These are phyloP conservation scores for Porites lutea DNA, from an alignment of 64 coral and sea anemone genomes.

Conservation along the genomic window DNA sequence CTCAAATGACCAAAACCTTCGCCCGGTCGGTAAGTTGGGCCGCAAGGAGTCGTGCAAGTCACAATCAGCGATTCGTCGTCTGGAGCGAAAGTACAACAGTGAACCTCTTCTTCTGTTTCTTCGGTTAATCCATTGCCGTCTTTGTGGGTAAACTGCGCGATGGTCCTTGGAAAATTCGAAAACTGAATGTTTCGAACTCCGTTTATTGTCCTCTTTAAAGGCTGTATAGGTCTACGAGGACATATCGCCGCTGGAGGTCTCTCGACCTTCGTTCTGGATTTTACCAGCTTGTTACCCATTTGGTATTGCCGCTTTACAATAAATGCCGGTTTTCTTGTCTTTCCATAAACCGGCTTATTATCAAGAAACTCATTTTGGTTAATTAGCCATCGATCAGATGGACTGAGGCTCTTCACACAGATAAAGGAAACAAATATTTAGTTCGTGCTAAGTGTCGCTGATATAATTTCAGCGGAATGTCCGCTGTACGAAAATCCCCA, in stretches of 20 bases:
- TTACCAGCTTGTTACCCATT: slow-evolving; percentile 90
- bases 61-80: slow-evolving; percentile 83
- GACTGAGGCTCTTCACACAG: neutral
- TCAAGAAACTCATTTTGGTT: neutral
- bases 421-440: neutral
- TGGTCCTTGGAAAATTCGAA: slow-evolving; percentile 21
- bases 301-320: neutral
- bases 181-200: neutral
- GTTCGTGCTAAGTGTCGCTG: too few species aligned
- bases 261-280: slow-evolving; percentile 64
- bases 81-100: slow-evolving; percentile 83
- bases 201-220: slow-evolving; percentile 39
- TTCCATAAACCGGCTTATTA: neutral
- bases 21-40: slow-evolving; percentile 58
- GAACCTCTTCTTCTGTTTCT: slow-evolving; percentile 81
- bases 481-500: too few species aligned
- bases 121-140: neutral
- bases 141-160: slow-evolving; percentile 6
- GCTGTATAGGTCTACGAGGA: slow-evolving; percentile 71
- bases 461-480: too few species aligned
- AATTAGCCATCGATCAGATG: neutral
- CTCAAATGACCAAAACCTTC: slow-evolving; percentile 86
- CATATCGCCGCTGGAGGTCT: slow-evolving; percentile 55
- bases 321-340: neutral
- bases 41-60: slow-evolving; percentile 63